A percentile compares a stretch with the other conserved stretches of the same genome.
Conservation (phyloP, 1,140 invertebrate genomes). For the Conus ventricosus region DNA sequence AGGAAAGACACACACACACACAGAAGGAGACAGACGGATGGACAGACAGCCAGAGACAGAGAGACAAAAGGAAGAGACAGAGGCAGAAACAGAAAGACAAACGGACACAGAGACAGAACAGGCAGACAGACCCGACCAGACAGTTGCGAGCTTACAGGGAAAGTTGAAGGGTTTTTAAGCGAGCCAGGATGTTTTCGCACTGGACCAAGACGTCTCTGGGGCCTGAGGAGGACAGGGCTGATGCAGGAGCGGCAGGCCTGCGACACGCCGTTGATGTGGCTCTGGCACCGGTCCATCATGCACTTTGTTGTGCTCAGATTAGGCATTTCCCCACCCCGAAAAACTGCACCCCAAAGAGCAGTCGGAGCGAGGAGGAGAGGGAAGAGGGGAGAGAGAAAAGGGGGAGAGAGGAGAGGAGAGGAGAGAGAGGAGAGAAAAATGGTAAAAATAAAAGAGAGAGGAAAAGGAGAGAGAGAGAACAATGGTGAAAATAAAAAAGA, state of each 20-base stretch:
- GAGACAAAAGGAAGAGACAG: too few species aligned
- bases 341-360: background rate
- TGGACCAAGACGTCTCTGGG: background rate
- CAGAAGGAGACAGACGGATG: too few species aligned
- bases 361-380: background rate
- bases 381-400: background rate
- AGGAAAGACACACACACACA: too few species aligned
- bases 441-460: too few species aligned
- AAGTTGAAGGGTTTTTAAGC: background rate
- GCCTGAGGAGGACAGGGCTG: background rate
- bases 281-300: background rate
- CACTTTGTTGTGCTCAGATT: background rate
- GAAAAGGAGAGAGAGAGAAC: too few species aligned
- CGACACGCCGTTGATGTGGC: background rate
- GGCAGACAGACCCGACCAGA: too few species aligned
- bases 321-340: background rate
- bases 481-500: too few species aligned
- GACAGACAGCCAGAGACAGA: too few species aligned
- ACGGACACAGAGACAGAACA: too few species aligned
- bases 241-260: background rate
- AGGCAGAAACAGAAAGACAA: too few species aligned
- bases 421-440: too few species aligned
- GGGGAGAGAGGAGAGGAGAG: too few species aligned
- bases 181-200: background rate
- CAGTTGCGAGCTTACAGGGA: background rate